Percentiles rank a stretch among this genome's conserved stretches.
These are phyloP conservation scores for Rhabdornis inornatus DNA, from an alignment of 2,113 vertebrate genomes.

Conservation along the genomic window DNA sequence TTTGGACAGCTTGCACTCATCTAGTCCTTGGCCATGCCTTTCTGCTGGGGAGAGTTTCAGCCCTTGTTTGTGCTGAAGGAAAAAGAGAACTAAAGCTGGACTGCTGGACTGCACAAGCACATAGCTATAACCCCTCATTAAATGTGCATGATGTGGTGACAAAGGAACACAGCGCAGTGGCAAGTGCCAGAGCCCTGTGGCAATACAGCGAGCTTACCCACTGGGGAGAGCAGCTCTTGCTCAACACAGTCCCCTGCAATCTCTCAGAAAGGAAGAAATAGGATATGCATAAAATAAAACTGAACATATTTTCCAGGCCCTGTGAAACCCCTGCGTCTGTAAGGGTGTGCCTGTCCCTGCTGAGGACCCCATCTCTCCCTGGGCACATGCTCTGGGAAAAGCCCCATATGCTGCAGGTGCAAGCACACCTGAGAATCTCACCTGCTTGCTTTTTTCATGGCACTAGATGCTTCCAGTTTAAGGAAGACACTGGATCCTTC, in stretches of 20 bases:
- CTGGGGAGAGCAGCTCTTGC: background rate
- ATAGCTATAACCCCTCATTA: background rate
- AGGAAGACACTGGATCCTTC: background rate
- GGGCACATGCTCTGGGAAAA: background rate
- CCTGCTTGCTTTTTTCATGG: background rate
- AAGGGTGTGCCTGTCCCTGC: background rate
- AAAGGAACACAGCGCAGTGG: background rate
- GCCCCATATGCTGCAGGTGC: accelerated
- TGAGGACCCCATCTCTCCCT: accelerated
- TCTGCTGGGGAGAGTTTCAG: background rate
- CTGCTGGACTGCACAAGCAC: background rate
- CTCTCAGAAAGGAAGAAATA: background rate
- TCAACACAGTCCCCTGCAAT: background rate
- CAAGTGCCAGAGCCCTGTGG: background rate
- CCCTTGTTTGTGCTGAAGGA: background rate
- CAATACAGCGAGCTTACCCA: background rate
- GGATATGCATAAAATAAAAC: background rate
- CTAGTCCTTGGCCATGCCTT: background rate
- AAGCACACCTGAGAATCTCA: background rate
- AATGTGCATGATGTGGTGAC: background rate
- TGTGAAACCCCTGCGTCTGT: background rate
- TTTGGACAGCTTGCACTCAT: background rate
- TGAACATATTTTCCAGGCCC: background rate
- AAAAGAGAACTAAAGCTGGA: background rate
- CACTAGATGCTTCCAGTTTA: background rate